Evolutionary conservation across 2,888 invertebrate species (phyloP), one percentile per base, ranked within the genome.

Genomic region (Strigamia crassipes): DNA sequence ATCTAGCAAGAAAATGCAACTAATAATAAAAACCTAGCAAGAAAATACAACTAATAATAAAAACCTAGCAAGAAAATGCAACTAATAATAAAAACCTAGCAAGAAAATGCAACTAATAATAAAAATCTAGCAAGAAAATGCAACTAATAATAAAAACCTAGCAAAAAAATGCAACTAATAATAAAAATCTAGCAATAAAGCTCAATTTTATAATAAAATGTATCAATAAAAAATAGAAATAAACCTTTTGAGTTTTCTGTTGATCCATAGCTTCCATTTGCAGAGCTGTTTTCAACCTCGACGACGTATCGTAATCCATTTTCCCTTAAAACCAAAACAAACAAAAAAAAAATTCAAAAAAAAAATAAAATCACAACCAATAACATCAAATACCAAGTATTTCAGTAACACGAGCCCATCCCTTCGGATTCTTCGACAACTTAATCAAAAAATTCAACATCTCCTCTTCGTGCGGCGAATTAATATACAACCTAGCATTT

Each of bases 251-350:
- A 21, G 34, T 4, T 34, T 27, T 34, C 23, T 77, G 77, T 15
- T 21, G 27, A 77, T 23, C 21, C 77, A 34, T 13, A 13, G 77
- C 77, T 27, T 77, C 34, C 77, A 77, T 13, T 77, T 77, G 77
- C 77, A 77, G 27, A 1, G 34, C 34, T n/a, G 77, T 77, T 34
- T 77, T 77, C n/a, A 77, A 10, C 23, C 34, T 12, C 13, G 77
- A 2, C 10, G 77, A 77, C 5, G 23, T 34, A 6, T 77, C 77
- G 27, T 77, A 77, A 34, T 77, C 77, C 77, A 77, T 77, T 77
- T 77, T 77, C 5, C 77, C 77, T 77, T 5, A 34, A 34, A 34
- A 3, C 5, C 23, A 77, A 1, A 21, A 51, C n/a, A 51, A 15
- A n/a, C n/a, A n/a, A n/a, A 15, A 51, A 15, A 15, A 51, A 51